A percentile compares a stretch with the other conserved stretches of the same genome.
Conservation (phyloP, 2,797 vertebrate species). For the Macrochelys suwanniensis region DNA sequence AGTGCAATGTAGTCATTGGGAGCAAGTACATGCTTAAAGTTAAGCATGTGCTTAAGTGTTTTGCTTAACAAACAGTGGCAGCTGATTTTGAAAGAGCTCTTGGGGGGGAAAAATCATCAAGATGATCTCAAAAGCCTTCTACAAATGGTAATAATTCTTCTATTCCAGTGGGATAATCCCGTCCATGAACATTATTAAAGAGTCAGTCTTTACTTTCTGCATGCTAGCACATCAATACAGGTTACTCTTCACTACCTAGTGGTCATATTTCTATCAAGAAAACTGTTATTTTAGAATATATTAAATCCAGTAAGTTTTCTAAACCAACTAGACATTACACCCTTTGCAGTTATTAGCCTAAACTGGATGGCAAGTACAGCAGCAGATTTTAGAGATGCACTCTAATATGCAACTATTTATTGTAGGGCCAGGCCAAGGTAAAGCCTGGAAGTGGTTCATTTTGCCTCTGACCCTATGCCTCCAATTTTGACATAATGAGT, state of each 20-base stretch:
- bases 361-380: fast-evolving
- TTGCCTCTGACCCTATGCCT: constrained; percentile 16
- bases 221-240: not conserved
- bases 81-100: not conserved
- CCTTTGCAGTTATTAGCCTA: not conserved
- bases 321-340: not conserved
- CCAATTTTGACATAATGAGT: not conserved
- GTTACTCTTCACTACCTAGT: not conserved
- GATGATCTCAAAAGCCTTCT: not conserved
- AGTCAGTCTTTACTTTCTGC: not conserved
- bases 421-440: constrained; percentile 31
- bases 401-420: not conserved
- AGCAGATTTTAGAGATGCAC: not conserved
- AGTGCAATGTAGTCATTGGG: not conserved
- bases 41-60: not conserved
- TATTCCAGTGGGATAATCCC: not conserved
- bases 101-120: not conserved
- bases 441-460: not conserved
- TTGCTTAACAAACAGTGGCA: not conserved
- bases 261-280: fast-evolving
- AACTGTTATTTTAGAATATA: not conserved
- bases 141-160: not conserved
- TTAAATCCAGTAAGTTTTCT: not conserved
- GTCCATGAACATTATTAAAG: not conserved
- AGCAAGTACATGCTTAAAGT: not conserved